A percentile compares a stretch with the other conserved stretches of the same genome.
Evolutionary conservation across 2,888 invertebrate genomes (phyloP).

Genomic region (Ramazzottius varieornatus): DNA sequence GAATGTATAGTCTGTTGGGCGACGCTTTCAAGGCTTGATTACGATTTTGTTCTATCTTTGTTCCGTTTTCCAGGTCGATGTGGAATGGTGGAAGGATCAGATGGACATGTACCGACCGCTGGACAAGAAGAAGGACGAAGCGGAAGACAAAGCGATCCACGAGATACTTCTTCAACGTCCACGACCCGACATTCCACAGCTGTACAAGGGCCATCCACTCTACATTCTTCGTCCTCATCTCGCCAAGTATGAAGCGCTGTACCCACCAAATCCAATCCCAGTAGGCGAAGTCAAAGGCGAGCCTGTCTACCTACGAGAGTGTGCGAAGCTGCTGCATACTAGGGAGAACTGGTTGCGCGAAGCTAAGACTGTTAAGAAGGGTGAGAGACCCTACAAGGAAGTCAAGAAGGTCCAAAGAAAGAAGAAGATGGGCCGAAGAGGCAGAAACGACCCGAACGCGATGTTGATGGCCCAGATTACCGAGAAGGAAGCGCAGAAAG

Average conservation of each 20-base stretch:
- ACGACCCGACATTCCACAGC: background rate
- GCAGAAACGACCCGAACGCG: background rate
- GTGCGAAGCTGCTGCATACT: constrained; percentile 54
- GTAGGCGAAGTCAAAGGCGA: constrained; percentile 60
- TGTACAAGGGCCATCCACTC: background rate
- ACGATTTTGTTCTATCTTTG: no score
- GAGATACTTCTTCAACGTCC: background rate
- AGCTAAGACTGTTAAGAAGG: constrained; percentile 55
- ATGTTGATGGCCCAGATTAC: background rate
- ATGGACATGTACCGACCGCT: constrained; percentile 37
- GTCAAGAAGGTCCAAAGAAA: constrained; percentile 43
- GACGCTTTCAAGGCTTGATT: no score
- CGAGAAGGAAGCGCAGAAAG: constrained; percentile 11
- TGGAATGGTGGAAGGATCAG: constrained; percentile 48
- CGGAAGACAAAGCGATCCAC: constrained; percentile 39
- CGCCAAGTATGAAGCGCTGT: constrained; percentile 77
- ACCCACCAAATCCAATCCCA: constrained; percentile 56
- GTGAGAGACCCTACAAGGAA: constrained; percentile 68
- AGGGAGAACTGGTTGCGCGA: constrained; percentile 78
- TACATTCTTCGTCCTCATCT: constrained; percentile 61
- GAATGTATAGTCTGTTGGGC: no score
- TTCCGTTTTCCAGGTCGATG: no score
- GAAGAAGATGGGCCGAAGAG: background rate
- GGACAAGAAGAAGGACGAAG: constrained; percentile 35
- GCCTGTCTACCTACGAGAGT: constrained; percentile 60